A percentile compares a stretch with the other conserved stretches of the same genome.
Evolutionary conservation across 2,888 invertebrate species (phyloP).

Genomic region (Orthosia gracilis): DNA sequence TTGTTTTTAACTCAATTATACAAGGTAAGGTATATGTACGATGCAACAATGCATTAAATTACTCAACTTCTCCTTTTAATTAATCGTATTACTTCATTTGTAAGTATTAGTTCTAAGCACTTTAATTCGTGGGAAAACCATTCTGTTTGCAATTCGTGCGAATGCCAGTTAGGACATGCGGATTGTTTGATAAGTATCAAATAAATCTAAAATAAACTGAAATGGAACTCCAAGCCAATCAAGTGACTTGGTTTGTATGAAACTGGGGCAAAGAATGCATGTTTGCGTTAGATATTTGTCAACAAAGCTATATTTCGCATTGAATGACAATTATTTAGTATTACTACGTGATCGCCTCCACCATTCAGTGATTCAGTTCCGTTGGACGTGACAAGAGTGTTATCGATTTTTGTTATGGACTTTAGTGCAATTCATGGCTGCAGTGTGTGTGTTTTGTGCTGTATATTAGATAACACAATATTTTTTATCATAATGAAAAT

Average conservation of each 20-base stretch:
- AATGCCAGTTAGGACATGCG: conserved; percentile 40
- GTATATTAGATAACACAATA: conserved; percentile 20
- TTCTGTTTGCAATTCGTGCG: conserved; percentile 57
- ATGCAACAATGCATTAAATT: conserved; percentile 60
- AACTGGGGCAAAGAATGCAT: conserved; percentile 76
- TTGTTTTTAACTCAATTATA: conserved; percentile 23
- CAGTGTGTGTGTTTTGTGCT: conserved; percentile 40
- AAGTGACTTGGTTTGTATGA: conserved; percentile 57
- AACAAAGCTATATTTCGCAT: conserved; percentile 78
- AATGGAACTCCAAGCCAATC: conserved; percentile 33
- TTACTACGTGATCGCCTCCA: conserved; percentile 55
- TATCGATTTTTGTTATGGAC: conserved; percentile 37
- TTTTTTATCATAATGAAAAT: conserved; percentile 33
- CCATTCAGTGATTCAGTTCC: conserved; percentile 71
- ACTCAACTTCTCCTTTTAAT: conserved; percentile 62
- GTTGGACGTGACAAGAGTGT: conserved; percentile 57
- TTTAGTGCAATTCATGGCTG: conserved; percentile 30
- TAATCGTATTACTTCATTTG: conserved; percentile 59
- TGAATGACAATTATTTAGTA: conserved; percentile 72
- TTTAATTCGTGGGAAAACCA: conserved; percentile 69
- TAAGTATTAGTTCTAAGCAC: conserved; percentile 46
- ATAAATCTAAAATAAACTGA: conserved; percentile 50
- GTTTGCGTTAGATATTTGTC: conserved; percentile 82
- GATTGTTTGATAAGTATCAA: conserved; percentile 48
- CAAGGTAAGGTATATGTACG: conserved; percentile 1